Base-by-base conservation (phyloP, 2,888 invertebrate genomes). In the Yponomeuta cagnagella region DNA sequence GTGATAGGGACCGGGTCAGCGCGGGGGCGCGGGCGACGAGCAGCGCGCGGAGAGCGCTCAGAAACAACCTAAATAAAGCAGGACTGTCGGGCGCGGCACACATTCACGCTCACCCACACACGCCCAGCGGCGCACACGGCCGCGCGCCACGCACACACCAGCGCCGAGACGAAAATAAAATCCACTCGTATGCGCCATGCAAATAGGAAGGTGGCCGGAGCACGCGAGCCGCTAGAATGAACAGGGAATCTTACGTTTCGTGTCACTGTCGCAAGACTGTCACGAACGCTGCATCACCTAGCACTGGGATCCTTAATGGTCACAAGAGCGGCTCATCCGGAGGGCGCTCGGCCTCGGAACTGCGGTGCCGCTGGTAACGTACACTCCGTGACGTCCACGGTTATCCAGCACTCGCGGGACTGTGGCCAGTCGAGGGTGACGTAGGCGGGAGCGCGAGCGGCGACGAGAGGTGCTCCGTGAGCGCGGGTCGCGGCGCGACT, bases 171-270 rank as follows among this genome's bases (percentile, higher is more conserved):
- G 87, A 91, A 92, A 92, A 92, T 92, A 92, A 91, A 90, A 90
- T 89, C 84, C 88, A 89, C 89, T 90, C 87, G 89, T 88, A 90
- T 90, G 88, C 87, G 90, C 90, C 89, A 89, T 90, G 91, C 91
- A 89, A 91, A 90, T 90, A 89, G 89, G 89, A 90, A 90, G 89
- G 82, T 86, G 15, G 52, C 52, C 52, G 83, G 83, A 81, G 81
- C 84, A 87, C 85, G 84, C 87, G 80, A 85, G 77, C 83, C 81
- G 81, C 81, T 77, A 66, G 69, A 87, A 86, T 86, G 84, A 86
- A 88, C 87, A 86, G 81, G 83, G 87, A 87, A 89, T 90, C 91
- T 92, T 92, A 92, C 91, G 90, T 90, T 90, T 90, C 86, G 90
- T 90, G 88, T 89, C 90, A 89, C 88, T 88, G 87, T 89, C 85